phyloP scores from a whole-genome alignment of 1,140 invertebrate species.

The Neuroterus valhalla region DNA sequence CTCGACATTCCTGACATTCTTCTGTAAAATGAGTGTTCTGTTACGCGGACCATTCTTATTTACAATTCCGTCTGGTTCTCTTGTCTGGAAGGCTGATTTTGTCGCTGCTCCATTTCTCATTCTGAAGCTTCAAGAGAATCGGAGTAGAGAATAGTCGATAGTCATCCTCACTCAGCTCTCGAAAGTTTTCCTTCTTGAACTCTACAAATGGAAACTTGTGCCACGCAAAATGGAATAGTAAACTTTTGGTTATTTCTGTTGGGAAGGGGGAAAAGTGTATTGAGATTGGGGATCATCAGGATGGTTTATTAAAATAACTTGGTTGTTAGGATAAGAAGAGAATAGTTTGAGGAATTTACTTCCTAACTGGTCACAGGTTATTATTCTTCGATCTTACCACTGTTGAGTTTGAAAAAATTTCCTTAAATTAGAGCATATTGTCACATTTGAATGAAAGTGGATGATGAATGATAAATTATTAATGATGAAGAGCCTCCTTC shows the following conservation, averaged over 20 bases:
- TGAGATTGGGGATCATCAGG: neutral
- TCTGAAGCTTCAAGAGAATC: neutral
- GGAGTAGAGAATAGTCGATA: neutral
- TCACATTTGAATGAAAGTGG: too few relatives aligned
- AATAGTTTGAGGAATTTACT: too few relatives aligned
- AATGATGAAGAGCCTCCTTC: too few relatives aligned
- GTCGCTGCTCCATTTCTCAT: neutral
- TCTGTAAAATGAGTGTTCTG: slow-evolving; percentile 59
- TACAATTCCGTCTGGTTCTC: slow-evolving; percentile 51
- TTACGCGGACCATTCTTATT: slow-evolving; percentile 57
- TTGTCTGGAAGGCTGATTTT: neutral
- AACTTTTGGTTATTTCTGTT: neutral
- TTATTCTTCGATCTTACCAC: too few relatives aligned
- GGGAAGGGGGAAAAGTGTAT: neutral
- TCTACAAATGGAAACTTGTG: neutral
- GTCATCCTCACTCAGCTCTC: neutral
- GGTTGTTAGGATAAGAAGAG: too few relatives aligned
- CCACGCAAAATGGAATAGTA: neutral
- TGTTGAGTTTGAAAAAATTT: too few relatives aligned
- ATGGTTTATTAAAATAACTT: too few relatives aligned
- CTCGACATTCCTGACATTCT: slow-evolving; percentile 54
- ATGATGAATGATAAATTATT: too few relatives aligned
- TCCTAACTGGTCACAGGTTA: too few relatives aligned
- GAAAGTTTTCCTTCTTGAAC: slow-evolving; percentile 11
- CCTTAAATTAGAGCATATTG: too few relatives aligned